Conservation (phyloP, 2,113 vertebrate genomes). For the Ammospiza nelsoni region DNA sequence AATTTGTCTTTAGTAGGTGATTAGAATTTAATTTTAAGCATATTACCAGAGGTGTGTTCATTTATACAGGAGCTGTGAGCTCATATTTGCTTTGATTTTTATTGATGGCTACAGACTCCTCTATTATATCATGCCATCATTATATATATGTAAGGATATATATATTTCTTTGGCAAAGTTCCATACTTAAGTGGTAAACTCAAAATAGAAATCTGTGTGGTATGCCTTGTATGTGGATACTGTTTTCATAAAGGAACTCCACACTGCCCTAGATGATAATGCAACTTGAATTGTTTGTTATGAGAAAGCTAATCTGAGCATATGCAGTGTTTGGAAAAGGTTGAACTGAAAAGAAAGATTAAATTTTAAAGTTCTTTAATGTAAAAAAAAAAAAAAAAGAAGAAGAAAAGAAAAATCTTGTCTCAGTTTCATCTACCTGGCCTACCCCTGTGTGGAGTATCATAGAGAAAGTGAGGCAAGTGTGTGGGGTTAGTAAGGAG, state of each 20-base stretch:
- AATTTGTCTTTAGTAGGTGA: not conserved
- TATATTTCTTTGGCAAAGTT: not conserved
- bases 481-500: not conserved
- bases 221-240: not conserved
- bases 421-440: not conserved
- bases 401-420: too few species aligned
- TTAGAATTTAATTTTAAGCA: not conserved
- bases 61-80: not conserved
- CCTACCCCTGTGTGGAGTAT: not conserved
- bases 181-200: not conserved
- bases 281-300: not conserved
- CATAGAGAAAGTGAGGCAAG: not conserved
- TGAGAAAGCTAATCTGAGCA: not conserved
- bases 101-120: not conserved
- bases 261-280: not conserved
- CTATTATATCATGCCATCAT: not conserved
- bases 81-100: not conserved
- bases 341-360: not conserved
- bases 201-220: not conserved
- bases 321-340: not conserved
- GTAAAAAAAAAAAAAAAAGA: too few species aligned
- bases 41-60: not conserved
- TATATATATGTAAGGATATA: not conserved
- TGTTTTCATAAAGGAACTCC: not conserved
- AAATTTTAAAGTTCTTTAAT: not conserved